phyloP scores from a whole-genome alignment of 2,113 vertebrate species.

The Stercorarius parasiticus region DNA sequence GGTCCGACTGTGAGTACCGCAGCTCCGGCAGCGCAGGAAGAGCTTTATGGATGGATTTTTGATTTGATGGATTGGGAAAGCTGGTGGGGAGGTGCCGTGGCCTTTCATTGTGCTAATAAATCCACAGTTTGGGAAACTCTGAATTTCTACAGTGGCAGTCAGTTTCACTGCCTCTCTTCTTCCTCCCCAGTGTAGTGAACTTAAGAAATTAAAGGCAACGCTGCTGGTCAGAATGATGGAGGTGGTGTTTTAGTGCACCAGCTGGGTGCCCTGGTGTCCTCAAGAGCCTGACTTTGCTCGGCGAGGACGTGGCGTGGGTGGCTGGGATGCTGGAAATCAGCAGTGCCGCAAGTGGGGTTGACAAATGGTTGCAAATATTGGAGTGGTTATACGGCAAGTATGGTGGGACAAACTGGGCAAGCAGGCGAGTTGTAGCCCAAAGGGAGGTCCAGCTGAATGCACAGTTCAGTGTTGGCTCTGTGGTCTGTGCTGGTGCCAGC shows the following conservation, averaged over 20 bases:
- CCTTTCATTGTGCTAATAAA: neutral
- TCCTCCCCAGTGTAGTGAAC: neutral
- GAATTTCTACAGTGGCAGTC: neutral
- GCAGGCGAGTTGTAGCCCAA: neutral
- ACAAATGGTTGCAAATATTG: neutral
- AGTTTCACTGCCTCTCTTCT: neutral
- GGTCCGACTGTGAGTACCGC: neutral
- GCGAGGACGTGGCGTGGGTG: accelerated
- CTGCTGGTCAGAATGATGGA: neutral
- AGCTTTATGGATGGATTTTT: neutral
- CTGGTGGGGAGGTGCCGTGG: neutral
- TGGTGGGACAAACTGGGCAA: neutral
- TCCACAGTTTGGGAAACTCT: neutral
- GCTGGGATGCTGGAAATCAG: neutral
- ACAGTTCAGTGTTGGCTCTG: neutral
- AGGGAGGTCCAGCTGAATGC: neutral
- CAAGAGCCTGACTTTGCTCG: neutral
- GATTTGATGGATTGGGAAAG: neutral
- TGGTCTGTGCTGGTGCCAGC: neutral
- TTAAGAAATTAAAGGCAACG: neutral
- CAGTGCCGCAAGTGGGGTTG: neutral
- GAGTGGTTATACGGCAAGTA: neutral
- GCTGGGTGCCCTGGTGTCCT: neutral
- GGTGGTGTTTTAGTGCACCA: neutral
- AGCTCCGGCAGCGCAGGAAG: neutral